A percentile compares a stretch with the other conserved stretches of the same genome.
Evolutionary conservation across 2,797 vertebrate species (phyloP).

Genomic region (Octomys mimax): DNA sequence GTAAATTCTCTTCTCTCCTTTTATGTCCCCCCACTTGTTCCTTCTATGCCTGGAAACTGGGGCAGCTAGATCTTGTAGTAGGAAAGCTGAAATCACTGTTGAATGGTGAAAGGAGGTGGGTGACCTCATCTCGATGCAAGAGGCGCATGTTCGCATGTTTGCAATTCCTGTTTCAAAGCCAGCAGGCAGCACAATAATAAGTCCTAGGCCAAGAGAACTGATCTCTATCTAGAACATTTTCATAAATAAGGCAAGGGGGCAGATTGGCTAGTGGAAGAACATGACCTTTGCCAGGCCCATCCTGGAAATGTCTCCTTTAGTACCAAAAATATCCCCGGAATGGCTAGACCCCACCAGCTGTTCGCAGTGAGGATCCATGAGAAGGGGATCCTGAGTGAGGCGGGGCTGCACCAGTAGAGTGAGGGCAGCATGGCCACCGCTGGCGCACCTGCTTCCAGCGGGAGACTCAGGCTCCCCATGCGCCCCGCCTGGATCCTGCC

Average conservation of each 20-base stretch:
- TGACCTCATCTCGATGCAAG: conserved; percentile 65
- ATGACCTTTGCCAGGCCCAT: neutral
- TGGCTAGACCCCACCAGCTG: neutral
- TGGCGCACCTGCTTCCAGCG: neutral
- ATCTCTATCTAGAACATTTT: conserved; percentile 70
- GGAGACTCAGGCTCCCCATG: neutral
- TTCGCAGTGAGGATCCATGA: neutral
- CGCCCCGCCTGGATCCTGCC: neutral
- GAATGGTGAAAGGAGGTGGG: conserved; percentile 15
- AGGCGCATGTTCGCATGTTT: conserved; percentile 51
- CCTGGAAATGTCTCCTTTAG: conserved; percentile 39
- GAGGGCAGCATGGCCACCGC: neutral
- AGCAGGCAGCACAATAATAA: conserved; percentile 44
- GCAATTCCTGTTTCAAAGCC: conserved; percentile 65
- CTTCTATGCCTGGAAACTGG: conserved; percentile 26
- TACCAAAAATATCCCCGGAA: conserved; percentile 8
- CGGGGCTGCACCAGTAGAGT: rapidly evolving
- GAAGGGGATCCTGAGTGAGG: neutral
- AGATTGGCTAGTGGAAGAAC: neutral
- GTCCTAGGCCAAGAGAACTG: conserved; percentile 44
- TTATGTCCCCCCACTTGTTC: conserved; percentile 17
- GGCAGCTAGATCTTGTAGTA: conserved; percentile 17
- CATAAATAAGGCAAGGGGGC: neutral
- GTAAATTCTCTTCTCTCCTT: conserved; percentile 31
- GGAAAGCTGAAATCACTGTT: conserved; percentile 39